These are phyloP conservation scores for Sebastiscus albofasciatus DNA, from an alignment of 2,797 vertebrate genomes.

Conservation along the genomic window DNA sequence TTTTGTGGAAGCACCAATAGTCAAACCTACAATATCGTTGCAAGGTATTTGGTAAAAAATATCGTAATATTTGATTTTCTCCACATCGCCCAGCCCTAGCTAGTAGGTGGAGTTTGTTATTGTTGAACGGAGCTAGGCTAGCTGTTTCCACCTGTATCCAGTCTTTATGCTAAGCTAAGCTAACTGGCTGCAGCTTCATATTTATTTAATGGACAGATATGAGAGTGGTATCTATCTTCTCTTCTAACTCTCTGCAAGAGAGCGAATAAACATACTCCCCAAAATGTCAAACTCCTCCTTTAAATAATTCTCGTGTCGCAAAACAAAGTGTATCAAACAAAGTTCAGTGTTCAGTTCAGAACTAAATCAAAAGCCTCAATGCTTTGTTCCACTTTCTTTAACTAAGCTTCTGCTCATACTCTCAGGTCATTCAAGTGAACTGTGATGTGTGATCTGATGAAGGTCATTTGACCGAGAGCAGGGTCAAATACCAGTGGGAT, in stretches of 20 bases:
- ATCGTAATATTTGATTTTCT: no score
- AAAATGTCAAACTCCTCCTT: background rate
- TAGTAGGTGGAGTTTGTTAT: background rate
- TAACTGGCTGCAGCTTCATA: background rate
- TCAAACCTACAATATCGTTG: no score
- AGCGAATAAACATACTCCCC: background rate
- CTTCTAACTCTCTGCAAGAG: background rate
- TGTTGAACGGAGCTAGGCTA: background rate
- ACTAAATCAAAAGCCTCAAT: background rate
- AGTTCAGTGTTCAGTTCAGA: background rate
- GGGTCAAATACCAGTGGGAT: conserved; percentile 33
- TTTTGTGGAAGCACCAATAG: no score
- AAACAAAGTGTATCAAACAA: background rate
- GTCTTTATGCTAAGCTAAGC: background rate
- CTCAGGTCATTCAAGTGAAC: conserved; percentile 34
- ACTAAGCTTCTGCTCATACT: conserved; percentile 12
- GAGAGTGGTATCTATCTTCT: no score
- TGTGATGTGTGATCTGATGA: conserved; percentile 34
- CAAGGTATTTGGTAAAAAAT: no score
- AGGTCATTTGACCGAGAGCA: conserved; percentile 7
- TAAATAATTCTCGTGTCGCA: background rate
- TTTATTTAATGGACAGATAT: background rate
- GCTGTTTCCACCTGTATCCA: background rate
- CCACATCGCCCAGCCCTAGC: no score
- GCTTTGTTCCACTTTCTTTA: background rate